Evolutionary conservation across 2,113 vertebrate species (phyloP), one percentile per base, ranked within the genome.

Genomic region (Oreocharis arfaki): DNA sequence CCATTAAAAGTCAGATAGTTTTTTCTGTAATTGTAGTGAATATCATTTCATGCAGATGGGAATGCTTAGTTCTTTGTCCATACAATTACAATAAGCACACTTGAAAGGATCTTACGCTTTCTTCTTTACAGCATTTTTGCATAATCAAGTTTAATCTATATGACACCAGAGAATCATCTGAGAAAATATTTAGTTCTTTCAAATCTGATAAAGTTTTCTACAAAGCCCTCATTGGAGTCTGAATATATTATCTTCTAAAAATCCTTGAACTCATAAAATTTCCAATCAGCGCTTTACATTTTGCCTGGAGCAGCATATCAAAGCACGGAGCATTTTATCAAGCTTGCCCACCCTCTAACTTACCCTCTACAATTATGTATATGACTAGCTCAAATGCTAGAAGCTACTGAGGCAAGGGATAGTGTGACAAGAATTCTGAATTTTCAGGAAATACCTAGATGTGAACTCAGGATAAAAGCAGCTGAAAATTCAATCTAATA

Each of bases 171-270:
- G 56, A 91, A 77, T 78, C 77, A 88, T 71, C 42, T 88, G 60
- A 94, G 91, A 94, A 95, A 95, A 95, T 92, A 94, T 74, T 86
- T 81, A 88, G 84, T 64, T 91, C 89, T 92, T 87, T 91, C 63
- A 94, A 78, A 93, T 95, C 89, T 94, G 93, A 94, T 79, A 46
- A 89, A 92, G 76, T 94, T 95, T 93, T 78, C 80, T 79, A 89
- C 52, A 71, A 86, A 84, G 24, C 10, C 49, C 71, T 69, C 41
- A n/a, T 0, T 93, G 80, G 83, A 90, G 50, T 65, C 24, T 87
- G 94, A 94, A 94, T 95, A 86, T 56, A 93, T 96, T 90, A 97
- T 94, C 90, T 96, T 88, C 88, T 95, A 95, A 79, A 94, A 91
- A 87, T 93, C 91, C 93, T 87, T 85, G 84, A 97, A 94, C 85